Evolutionary conservation across 2,888 invertebrate genomes (phyloP).

Genomic region (Celastrina argiolus): DNA sequence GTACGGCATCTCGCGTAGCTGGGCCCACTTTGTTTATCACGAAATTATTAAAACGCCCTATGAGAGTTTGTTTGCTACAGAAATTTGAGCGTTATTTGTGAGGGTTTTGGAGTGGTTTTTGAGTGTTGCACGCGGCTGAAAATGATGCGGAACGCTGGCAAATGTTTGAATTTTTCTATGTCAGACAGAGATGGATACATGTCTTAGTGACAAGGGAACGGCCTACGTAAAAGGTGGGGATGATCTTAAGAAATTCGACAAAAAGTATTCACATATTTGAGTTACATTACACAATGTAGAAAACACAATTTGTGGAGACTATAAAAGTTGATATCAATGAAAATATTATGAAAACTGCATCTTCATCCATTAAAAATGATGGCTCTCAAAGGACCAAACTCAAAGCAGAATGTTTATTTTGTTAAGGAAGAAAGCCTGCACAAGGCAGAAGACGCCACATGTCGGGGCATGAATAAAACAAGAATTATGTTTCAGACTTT

Average conservation of each 20-base stretch:
- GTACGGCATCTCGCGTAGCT: conserved; percentile 29
- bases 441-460: conserved; percentile 69
- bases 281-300: conserved; percentile 33
- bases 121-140: conserved; percentile 39
- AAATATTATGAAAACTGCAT: conserved; percentile 53
- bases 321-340: conserved; percentile 33
- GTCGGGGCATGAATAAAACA: conserved; percentile 76
- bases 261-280: conserved; percentile 24
- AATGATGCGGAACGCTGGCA: conserved; percentile 53
- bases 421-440: conserved; percentile 73
- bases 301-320: conserved; percentile 40
- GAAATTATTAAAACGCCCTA: conserved; percentile 28
- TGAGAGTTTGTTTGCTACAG: conserved; percentile 14
- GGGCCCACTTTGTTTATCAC: conserved; percentile 24
- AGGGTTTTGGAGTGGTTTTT: conserved; percentile 39
- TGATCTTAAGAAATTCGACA: conserved; percentile 69
- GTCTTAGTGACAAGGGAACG: conserved; percentile 69
- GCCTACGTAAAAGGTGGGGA: conserved; percentile 69
- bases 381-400: conserved; percentile 72
- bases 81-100: conserved; percentile 35
- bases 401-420: conserved; percentile 75
- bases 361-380: conserved; percentile 74
- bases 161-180: conserved; percentile 65
- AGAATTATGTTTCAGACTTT: conserved; percentile 73
- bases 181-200: conserved; percentile 65